phyloP scores from a whole-genome alignment of 2,888 invertebrate genomes.

The Tetrapedia diversipes region DNA sequence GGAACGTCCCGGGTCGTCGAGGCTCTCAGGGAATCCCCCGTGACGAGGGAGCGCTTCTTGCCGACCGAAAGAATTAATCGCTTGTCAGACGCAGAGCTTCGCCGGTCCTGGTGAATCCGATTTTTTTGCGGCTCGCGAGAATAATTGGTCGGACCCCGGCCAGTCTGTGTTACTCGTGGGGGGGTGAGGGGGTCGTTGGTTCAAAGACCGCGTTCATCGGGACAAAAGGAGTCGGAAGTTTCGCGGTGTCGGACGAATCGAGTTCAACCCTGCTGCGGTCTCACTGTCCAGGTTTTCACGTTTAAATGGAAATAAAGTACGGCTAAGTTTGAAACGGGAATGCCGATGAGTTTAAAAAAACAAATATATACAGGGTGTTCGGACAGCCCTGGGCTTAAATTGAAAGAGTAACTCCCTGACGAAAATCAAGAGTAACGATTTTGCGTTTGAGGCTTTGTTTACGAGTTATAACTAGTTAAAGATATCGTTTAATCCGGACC shows the following conservation, averaged over 20 bases:
- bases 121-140: constrained; percentile 31
- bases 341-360: no score
- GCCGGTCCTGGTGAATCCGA: constrained; percentile 14
- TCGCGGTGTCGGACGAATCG: background rate
- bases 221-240: constrained; percentile 1
- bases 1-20: background rate
- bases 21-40: constrained; percentile 16
- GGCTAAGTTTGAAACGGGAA: no score
- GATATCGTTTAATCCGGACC: no score
- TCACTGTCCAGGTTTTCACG: no score
- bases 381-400: no score
- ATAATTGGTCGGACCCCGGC: constrained; percentile 41
- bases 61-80: constrained; percentile 43
- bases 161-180: constrained; percentile 27
- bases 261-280: constrained; percentile 9
- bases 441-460: no score
- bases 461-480: no score
- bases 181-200: no score
- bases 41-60: constrained; percentile 22
- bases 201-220: background rate
- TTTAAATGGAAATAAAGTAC: no score
- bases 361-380: no score
- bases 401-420: no score
- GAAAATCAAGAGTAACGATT: no score
- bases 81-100: constrained; percentile 44